Evolutionary conservation across 2,888 invertebrate species (phyloP), one percentile per base, ranked within the genome.

Genomic region (Noctua fimbriata): DNA sequence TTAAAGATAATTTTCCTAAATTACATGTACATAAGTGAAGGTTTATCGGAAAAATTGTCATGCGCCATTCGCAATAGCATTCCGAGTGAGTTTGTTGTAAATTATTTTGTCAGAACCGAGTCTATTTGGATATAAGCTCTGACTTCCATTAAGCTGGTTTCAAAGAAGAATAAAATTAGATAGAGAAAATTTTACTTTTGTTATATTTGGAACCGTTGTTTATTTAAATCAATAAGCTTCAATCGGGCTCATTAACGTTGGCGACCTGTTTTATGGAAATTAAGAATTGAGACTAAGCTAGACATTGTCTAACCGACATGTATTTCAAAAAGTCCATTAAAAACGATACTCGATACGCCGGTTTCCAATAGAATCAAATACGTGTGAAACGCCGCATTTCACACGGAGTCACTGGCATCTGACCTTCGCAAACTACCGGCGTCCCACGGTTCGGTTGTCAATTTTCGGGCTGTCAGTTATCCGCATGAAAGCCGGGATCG

Each of bases 1-100:
- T 89, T 91, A 94, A 92, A 93, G 91, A 87, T 91, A 92, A 90
- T 93, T 93, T 94, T 92, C 87, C 86, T 81, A 87, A 90, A 92
- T 85, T 78, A 87, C 81, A 88, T 90, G 89, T 89, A 90, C 91
- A 87, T 85, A 88, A 89, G 90, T 89, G 89, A 92, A 93, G 91
- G 85, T 90, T 89, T 89, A 89, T 93, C 89, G 93, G 92, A 93
- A 94, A 94, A 94, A 93, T 92, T 93, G 92, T 93, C 92, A 92
- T 91, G 89, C 91, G 93, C 92, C 91, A 93, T 93, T 94, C 91
- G 91, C 92, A 92, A 93, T 94, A 93, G 92, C 95, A 94, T 94
- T 92, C 92, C 91, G 91, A 94, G 92, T 92, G 92, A 93, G 93
- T 92, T 93, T 92, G 90, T 93, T 93, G 93, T 90, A 92, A 93